Conservation (phyloP, 2,888 invertebrate species). For the Lasioglossum morio region DNA sequence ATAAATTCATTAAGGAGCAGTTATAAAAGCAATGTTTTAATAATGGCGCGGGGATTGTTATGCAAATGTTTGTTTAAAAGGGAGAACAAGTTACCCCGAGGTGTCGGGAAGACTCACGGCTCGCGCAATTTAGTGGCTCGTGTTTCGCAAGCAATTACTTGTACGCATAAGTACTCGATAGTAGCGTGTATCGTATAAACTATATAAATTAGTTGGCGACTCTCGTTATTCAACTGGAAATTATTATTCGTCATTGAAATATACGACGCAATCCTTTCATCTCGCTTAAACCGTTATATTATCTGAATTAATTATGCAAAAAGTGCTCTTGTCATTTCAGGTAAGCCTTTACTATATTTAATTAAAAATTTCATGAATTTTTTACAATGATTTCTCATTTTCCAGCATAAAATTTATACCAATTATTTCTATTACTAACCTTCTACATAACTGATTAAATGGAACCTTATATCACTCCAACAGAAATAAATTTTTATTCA, state of each 20-base stretch:
- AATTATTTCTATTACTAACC: background rate
- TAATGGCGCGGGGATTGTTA: background rate
- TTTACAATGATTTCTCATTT: background rate
- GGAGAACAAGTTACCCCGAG: background rate
- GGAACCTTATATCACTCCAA: too few species aligned
- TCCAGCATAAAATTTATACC: background rate
- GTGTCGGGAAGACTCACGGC: background rate
- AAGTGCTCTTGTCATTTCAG: background rate
- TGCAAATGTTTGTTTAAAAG: conserved; percentile 30
- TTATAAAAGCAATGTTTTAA: background rate
- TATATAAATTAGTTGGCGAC: background rate
- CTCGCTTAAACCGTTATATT: background rate
- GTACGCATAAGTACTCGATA: background rate
- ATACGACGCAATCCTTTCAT: too few species aligned
- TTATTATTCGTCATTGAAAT: background rate
- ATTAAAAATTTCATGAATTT: background rate
- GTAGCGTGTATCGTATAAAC: background rate
- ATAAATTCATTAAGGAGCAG: conserved; percentile 11
- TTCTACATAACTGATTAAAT: too few species aligned
- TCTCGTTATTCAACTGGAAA: background rate
- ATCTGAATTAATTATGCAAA: background rate
- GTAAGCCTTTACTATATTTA: background rate
- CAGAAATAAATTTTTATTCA: too few species aligned
- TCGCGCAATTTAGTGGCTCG: background rate
- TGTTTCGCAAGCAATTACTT: conserved; percentile 5